Conservation (phyloP, 2,888 invertebrate species). For the Melanophora roralis region DNA sequence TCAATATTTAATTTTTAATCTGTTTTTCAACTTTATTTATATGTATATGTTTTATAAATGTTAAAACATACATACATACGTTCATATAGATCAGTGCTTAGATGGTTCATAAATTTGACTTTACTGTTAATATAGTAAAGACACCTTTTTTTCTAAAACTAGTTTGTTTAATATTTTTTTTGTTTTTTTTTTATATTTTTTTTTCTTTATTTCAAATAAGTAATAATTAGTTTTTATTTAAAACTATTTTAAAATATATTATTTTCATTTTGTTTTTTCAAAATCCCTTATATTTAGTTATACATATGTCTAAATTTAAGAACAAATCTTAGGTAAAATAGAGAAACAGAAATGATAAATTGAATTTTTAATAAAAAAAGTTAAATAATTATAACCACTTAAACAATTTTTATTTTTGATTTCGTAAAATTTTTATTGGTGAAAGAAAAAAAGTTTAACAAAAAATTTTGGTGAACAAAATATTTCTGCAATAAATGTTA, state of each 20-base stretch:
- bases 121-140: too few species aligned
- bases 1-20: conserved; percentile 40
- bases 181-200: too few species aligned
- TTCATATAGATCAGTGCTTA: conserved; percentile 53
- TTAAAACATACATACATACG: conserved; percentile 55
- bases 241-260: too few species aligned
- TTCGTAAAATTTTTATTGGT: too few species aligned
- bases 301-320: conserved; percentile 21
- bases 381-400: neutral
- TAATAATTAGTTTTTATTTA: conserved; percentile 15
- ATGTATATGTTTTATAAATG: conserved; percentile 24
- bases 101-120: conserved; percentile 25
- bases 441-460: too few species aligned
- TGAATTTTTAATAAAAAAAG: neutral
- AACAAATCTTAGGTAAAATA: conserved; percentile 40
- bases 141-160: too few species aligned
- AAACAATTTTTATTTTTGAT: too few species aligned
- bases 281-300: neutral
- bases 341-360: too few species aligned
- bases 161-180: neutral
- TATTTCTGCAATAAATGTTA: neutral
- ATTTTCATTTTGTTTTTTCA: conserved; percentile 2
- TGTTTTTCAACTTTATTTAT: conserved; percentile 42
- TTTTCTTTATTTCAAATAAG: neutral
- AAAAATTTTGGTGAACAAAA: too few species aligned